phyloP scores from a whole-genome alignment of 2,888 invertebrate genomes.

The Clepsis dumicolana region DNA sequence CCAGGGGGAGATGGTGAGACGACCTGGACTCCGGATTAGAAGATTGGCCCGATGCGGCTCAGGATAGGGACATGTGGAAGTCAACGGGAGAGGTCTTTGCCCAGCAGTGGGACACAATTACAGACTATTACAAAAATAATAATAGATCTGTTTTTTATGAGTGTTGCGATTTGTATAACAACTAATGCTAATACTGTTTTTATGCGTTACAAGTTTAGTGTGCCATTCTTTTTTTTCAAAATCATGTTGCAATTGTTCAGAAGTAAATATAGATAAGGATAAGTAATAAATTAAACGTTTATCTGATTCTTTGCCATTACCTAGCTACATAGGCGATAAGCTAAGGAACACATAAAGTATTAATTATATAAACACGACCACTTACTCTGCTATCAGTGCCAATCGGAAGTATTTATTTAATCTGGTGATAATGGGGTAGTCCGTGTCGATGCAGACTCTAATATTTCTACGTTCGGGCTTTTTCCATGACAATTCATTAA shows the following conservation, averaged over 20 bases:
- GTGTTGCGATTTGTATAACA: no score
- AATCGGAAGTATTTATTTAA: conserved; percentile 43
- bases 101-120: no score
- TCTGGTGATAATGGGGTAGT: not conserved
- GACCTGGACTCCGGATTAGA: no score
- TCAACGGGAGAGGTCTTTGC: no score
- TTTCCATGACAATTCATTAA: not conserved
- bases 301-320: conserved; percentile 18
- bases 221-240: not conserved
- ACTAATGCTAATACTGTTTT: not conserved
- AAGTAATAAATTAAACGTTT: not conserved
- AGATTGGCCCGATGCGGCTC: no score
- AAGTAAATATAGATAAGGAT: not conserved
- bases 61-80: no score
- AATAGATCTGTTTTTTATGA: no score
- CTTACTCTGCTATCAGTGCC: conserved; percentile 7
- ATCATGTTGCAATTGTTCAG: conserved; percentile 5
- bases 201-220: not conserved
- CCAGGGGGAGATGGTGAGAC: no score
- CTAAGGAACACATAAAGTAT: conserved; percentile 5
- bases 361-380: conserved; percentile 21
- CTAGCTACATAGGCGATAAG: conserved; percentile 40
- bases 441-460: not conserved
- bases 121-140: no score
- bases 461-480: not conserved